Conservation (phyloP, 2,888 invertebrate species). For the Diaprepes abbreviatus region DNA sequence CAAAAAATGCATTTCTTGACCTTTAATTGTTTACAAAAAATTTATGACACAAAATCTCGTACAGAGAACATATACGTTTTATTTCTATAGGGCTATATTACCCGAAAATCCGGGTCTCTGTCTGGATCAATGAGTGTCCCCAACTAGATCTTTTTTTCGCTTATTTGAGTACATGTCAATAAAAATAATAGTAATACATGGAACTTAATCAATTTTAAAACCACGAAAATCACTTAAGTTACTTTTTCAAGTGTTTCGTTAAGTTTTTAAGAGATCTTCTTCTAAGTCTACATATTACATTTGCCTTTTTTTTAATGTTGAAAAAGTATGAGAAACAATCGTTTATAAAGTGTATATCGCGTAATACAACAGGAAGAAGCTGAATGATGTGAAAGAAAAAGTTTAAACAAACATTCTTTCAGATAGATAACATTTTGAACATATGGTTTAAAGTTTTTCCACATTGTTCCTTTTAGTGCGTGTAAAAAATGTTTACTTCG, state of each 20-base stretch:
- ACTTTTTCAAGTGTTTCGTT: neutral
- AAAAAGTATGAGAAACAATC: neutral
- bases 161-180: too few relatives aligned
- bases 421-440: slow-evolving; percentile 21
- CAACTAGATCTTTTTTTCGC: too few relatives aligned
- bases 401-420: slow-evolving; percentile 22
- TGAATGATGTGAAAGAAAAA: slow-evolving; percentile 20
- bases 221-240: neutral
- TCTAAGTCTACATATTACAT: too few relatives aligned
- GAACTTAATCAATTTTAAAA: neutral
- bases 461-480: slow-evolving; percentile 31
- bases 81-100: too few relatives aligned
- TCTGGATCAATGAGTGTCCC: too few relatives aligned
- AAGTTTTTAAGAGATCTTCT: neutral
- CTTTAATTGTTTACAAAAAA: too few relatives aligned
- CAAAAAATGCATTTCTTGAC: too few relatives aligned
- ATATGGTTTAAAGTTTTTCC: slow-evolving; percentile 27
- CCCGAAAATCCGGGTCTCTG: too few relatives aligned
- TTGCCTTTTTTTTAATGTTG: too few relatives aligned
- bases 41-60: too few relatives aligned
- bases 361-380: slow-evolving; percentile 23
- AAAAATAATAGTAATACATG: slow-evolving; percentile 5
- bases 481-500: slow-evolving; percentile 32
- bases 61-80: too few relatives aligned
- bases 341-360: slow-evolving; percentile 15